Evolutionary conservation across 1,140 invertebrate species (phyloP).

Genomic region (Gonatopus flavifemur): DNA sequence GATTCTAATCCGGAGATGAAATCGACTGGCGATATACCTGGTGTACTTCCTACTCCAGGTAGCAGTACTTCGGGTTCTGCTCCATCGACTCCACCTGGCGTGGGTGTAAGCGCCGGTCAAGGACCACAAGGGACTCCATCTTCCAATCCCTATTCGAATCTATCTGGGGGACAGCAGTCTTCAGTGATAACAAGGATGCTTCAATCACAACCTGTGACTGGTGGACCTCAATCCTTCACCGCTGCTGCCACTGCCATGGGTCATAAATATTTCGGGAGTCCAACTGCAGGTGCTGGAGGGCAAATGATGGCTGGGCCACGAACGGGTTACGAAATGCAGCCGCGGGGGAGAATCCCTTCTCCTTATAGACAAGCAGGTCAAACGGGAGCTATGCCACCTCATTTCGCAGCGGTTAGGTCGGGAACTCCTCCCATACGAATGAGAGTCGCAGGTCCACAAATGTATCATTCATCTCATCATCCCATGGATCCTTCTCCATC

Average conservation of each 20-base stretch:
- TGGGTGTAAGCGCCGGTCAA: constrained; percentile 31
- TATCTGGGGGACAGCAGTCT: constrained; percentile 58
- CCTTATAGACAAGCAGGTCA: constrained; percentile 53
- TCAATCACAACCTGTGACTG: constrained; percentile 56
- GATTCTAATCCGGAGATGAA: constrained; percentile 48
- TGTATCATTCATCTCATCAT: constrained; percentile 59
- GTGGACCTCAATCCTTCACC: constrained; percentile 49
- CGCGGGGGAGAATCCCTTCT: constrained; percentile 51
- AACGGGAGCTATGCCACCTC: constrained; percentile 47
- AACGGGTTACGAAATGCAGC: constrained; percentile 48
- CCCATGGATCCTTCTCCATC: constrained; percentile 62
- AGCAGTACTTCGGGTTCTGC: constrained; percentile 54
- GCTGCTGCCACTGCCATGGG: constrained; percentile 55
- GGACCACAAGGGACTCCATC: constrained; percentile 36
- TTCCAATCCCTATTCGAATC: constrained; percentile 39
- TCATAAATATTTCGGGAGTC: constrained; percentile 54
- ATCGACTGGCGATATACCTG: constrained; percentile 40
- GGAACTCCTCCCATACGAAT: constrained; percentile 53
- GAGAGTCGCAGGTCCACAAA: constrained; percentile 47
- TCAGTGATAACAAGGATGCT: constrained; percentile 68
- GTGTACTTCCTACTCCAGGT: constrained; percentile 50
- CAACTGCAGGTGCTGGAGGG: constrained; percentile 29
- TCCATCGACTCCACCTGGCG: constrained; percentile 51
- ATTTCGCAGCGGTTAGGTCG: constrained; percentile 49
- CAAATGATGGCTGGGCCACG: constrained; percentile 50